Evolutionary conservation across 2,113 vertebrate species (phyloP), one percentile per base, ranked within the genome.

Genomic region (Prolemur simus): DNA sequence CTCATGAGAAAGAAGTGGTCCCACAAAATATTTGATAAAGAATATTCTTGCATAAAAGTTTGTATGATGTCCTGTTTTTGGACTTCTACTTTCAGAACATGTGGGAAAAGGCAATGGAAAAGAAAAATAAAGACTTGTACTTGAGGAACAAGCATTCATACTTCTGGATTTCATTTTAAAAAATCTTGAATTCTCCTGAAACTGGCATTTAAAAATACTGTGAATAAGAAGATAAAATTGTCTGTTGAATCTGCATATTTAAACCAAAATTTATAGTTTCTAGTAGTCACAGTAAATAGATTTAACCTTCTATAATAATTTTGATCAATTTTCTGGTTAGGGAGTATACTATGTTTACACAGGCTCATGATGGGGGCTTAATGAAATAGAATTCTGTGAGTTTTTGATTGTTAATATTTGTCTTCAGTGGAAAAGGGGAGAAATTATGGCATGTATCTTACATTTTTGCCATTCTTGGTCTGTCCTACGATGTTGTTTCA

Each of bases 231-330:
- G 47, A 87, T 73, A 93, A 93, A 91, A 85, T 85, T 18, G 91
- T 66, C 60, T 54, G 58, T 13, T 85, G 12, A 86, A 87, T 87
- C 15, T 94, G 18, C 15, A 12, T 81, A 54, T 87, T 74, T 81
- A 85, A 96, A 84, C 52, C 27, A 93, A 91, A 82, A 91, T 42
- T 29, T 87, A 82, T 47, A 87, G 29, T 91, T 66, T 84, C 23
- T 73, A 84, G 56, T 74, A 77, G 52, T 85, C 17, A 68, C 29
- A 23, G 34, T 58, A 49, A 90, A 66, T 42, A 77, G 27, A 63
- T 60, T 91, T 96, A 58, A 91, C 39, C 25, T 77, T 89, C 60
- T 54, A 18, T 34, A 32, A 49, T 83, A 39, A 39, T 94, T 95
- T 91, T 83, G 34, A 73, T 94, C 14, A 64, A 8, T 89, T 91